These are phyloP conservation scores for Phylloscopus whistleri DNA, from an alignment of 2,113 vertebrate genomes.

Conservation along the genomic window DNA sequence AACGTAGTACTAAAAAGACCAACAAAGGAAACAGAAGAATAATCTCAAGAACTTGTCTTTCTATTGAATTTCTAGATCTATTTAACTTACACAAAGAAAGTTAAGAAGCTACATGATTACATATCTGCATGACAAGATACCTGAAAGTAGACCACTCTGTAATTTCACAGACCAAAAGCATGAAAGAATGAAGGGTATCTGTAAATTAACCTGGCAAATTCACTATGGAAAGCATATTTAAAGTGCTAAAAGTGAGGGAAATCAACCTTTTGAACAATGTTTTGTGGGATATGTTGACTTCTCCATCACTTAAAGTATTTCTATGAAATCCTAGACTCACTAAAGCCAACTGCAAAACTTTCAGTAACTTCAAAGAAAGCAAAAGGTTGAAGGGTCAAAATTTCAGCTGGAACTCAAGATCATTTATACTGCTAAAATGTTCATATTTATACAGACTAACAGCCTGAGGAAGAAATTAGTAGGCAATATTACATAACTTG, in stretches of 20 bases:
- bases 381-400: conserved; percentile 23
- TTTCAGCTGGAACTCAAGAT: neutral
- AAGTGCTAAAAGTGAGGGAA: neutral
- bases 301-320: neutral
- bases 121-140: neutral
- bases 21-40: neutral
- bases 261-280: neutral
- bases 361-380: conserved; percentile 13
- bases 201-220: neutral
- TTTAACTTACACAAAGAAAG: neutral
- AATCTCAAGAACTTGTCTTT: neutral
- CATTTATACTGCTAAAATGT: neutral
- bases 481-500: neutral
- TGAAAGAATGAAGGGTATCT: neutral
- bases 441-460: neutral
- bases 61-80: neutral
- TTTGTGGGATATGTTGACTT: neutral
- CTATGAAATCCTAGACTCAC: conserved; percentile 10
- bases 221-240: neutral
- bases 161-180: neutral
- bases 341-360: neutral
- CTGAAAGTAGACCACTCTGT: neutral
- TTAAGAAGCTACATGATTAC: neutral
- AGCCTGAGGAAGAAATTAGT: neutral
- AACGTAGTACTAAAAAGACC: neutral